phyloP scores from a whole-genome alignment of 1,140 invertebrate genomes.

The Asobara japonica region DNA sequence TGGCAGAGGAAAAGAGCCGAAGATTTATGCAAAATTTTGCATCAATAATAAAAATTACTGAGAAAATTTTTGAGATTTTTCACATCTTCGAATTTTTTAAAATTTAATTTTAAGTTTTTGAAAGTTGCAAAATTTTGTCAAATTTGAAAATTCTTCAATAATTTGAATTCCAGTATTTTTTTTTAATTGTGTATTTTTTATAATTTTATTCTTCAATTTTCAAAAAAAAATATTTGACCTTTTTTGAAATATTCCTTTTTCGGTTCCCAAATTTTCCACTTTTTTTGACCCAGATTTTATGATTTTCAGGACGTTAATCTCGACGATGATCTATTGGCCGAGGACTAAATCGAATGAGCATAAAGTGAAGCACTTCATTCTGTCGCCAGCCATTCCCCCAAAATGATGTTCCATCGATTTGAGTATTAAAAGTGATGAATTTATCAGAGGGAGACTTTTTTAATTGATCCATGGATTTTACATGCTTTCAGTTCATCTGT shows the following conservation, averaged over 20 bases:
- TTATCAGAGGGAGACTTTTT: background rate
- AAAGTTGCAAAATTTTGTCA: too few relatives aligned
- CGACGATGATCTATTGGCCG: slow-evolving; percentile 73
- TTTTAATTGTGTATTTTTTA: too few relatives aligned
- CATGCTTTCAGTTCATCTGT: background rate
- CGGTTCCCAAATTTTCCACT: too few relatives aligned
- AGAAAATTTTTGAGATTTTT: background rate
- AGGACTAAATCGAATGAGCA: slow-evolving; percentile 55
- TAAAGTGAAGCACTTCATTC: slow-evolving; percentile 35
- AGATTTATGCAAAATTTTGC: too few relatives aligned
- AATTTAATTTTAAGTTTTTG: too few relatives aligned
- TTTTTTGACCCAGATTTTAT: too few relatives aligned
- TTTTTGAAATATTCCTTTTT: too few relatives aligned
- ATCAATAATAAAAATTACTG: too few relatives aligned
- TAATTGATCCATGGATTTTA: background rate
- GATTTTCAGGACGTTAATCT: slow-evolving; percentile 73
- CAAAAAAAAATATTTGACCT: too few relatives aligned
- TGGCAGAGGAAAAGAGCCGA: background rate
- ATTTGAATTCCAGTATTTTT: too few relatives aligned
- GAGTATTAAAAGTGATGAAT: slow-evolving; percentile 34
- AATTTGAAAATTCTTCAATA: too few relatives aligned
- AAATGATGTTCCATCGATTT: slow-evolving; percentile 25
- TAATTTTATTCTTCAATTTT: too few relatives aligned
- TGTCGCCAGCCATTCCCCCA: slow-evolving; percentile 47
- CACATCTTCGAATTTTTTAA: slow-evolving; percentile 3